Conservation (phyloP, 2,797 vertebrate genomes). For the Podarcis siculus region DNA sequence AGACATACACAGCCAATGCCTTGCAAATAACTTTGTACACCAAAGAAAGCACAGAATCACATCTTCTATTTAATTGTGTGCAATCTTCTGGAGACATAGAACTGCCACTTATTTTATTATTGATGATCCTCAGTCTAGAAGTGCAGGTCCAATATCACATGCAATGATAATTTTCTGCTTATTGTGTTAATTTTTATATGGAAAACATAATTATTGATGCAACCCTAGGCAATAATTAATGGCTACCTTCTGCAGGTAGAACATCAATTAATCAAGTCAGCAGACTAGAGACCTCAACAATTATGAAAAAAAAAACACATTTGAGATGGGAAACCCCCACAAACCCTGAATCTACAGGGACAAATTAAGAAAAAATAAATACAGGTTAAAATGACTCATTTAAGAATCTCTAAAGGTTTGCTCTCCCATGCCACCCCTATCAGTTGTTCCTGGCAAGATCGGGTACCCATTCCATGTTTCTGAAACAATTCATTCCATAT, state of each 20-base stretch:
- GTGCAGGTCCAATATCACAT: constrained; percentile 53
- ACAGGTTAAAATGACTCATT: constrained; percentile 48
- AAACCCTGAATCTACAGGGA: constrained; percentile 39
- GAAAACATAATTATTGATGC: constrained; percentile 75
- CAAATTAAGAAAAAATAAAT: constrained; percentile 36
- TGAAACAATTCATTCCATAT: constrained; percentile 44
- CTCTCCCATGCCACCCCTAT: constrained; percentile 27
- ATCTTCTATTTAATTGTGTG: background rate
- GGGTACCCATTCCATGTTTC: constrained; percentile 16
- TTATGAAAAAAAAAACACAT: constrained; percentile 55
- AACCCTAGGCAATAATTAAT: constrained; percentile 75
- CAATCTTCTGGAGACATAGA: constrained; percentile 42
- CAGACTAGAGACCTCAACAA: constrained; percentile 61
- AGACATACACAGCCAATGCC: background rate
- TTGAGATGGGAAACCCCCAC: constrained; percentile 35
- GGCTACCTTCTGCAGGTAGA: constrained; percentile 71
- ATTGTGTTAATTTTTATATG: constrained; percentile 76
- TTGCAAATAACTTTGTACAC: background rate
- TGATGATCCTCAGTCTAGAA: constrained; percentile 25
- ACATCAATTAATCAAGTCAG: constrained; percentile 75
- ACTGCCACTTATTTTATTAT: constrained; percentile 15
- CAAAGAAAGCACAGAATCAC: no score
- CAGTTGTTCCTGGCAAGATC: background rate
- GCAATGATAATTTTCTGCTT: constrained; percentile 71
- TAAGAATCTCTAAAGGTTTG: constrained; percentile 41